Evolutionary conservation across 2,113 vertebrate genomes (phyloP), one percentile per base, ranked within the genome.

Genomic region (Chauna torquata): DNA sequence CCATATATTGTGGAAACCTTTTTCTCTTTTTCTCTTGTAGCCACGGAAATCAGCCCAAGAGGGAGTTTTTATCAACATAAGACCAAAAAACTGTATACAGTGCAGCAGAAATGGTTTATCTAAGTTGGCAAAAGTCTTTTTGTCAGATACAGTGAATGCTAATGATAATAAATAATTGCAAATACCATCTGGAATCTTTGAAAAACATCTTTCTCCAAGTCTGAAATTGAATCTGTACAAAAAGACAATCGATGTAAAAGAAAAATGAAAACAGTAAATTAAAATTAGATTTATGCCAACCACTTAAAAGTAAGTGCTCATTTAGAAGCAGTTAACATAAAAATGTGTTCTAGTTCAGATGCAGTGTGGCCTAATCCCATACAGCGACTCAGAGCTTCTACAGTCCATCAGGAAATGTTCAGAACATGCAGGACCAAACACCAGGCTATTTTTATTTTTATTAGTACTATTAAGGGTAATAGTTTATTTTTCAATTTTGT

Each of bases 241-340:
- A 96, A 96, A 92, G 22, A 77, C 81, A 44, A 95, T 68, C 93
- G 87, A 92, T 96, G 83, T 61, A 92, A 92, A 97, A 96, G 84
- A 94, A 97, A 97, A 90, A 94, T 88, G 86, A 96, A 94, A 91
- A 59, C 85, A 91, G 47, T 58, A 95, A 95, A 92, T 97, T 83
- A 96, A 96, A 96, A 95, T 89, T 76, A 92, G 86, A 86, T 97
- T 92, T 95, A 96, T 96, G 91, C 95, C 95, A 95, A 75, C 91
- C 83, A 87, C 88, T 97, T 94, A 82, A 91, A 95, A 86, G 69
- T 92, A 92, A 97, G 90, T 80, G 91, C 77, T 95, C 90, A 89
- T 95, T 97, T 96, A 95, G 90, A 94, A 92, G 94, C 94, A 96
- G 90, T 95, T 96, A 94, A 94, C 68, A 92, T 75, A 88, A 90